Evolutionary conservation across 2,888 invertebrate genomes (phyloP), one percentile per base, ranked within the genome.

Genomic region (Nematopogon swammerdamellus): DNA sequence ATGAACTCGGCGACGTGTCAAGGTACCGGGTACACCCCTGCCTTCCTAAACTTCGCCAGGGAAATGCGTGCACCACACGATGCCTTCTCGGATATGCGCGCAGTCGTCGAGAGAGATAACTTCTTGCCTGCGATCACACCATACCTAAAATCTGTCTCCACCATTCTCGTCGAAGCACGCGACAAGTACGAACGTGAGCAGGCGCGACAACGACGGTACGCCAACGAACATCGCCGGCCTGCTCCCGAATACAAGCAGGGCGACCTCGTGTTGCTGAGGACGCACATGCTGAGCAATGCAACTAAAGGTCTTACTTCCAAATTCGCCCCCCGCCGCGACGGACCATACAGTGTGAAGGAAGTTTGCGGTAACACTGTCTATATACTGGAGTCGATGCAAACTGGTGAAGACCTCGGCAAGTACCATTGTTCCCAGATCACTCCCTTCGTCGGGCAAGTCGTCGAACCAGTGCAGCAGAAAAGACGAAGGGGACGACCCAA

Each of bases 31-130:
- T n/a, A 0, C 19, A 48, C 54, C 0, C 50, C 56, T 1, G 57
- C 55, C 0, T 59, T 50, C 17, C 47, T 57, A 1, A 54, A 51
- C 2, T 57, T 57, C 30, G 56, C 51, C 1, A 30, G 56, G 18
- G 57, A 59, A 44, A 17, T 58, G 1, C 36, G 53, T 2, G 50
- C 54, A 10, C 49, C 53, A 3, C 19, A 44, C 25, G 52, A 56
- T 46, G 53, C 49, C 4, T 17, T 25, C 1, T 19, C 18, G 11
- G 54, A 56, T n/a, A 45, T 49, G 19, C 45, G n/a, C 3, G 19
- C 43, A 2, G 19, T 20, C 29, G 16, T 46, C 6, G 46, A 46
- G 17, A 6, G 17, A n/a, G 46, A 46, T 19, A 46, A 46, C 17
- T 10, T 20, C 19, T 11, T 46, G 3, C 14, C 29, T 8, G 53